Evolutionary conservation across 2,888 invertebrate species (phyloP).

Genomic region (Caenorhabditis panamensis): DNA sequence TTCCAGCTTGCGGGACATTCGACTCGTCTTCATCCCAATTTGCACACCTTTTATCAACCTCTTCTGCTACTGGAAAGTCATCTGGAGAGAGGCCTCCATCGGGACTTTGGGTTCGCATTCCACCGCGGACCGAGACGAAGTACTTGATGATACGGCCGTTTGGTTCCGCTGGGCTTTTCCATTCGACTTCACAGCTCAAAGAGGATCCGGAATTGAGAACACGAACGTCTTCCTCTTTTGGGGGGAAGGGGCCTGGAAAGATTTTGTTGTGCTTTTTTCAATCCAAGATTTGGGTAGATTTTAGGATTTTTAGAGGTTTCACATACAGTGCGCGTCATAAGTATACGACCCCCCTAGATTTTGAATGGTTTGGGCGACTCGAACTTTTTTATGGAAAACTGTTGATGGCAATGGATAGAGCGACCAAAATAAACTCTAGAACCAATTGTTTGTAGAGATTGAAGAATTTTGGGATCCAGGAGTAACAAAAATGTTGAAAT

Average conservation of each 20-base stretch:
- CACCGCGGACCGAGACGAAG: conserved; percentile 75
- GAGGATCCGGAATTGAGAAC: conserved; percentile 67
- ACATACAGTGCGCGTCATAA: too few relatives aligned
- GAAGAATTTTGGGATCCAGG: too few relatives aligned
- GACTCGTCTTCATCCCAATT: conserved; percentile 74
- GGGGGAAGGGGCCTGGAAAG: conserved; percentile 75
- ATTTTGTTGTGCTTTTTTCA: too few relatives aligned
- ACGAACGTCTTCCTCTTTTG: conserved; percentile 75
- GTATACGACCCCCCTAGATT: too few relatives aligned
- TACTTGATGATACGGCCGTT: conserved; percentile 77
- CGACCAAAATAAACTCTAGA: too few relatives aligned
- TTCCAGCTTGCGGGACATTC: conserved; percentile 58
- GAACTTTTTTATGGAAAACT: too few relatives aligned
- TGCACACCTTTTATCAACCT: conserved; percentile 72
- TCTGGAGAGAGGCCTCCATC: conserved; percentile 64
- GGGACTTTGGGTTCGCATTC: conserved; percentile 66
- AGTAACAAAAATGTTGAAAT: too few relatives aligned
- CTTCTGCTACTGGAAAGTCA: conserved; percentile 72
- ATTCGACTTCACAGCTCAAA: conserved; percentile 79
- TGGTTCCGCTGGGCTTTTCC: conserved; percentile 74
- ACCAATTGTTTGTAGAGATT: too few relatives aligned
- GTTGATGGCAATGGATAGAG: too few relatives aligned
- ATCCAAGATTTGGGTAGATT: too few relatives aligned
- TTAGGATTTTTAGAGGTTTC: neutral
- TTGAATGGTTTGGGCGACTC: too few relatives aligned